These are phyloP conservation scores for Apodemia zela DNA, from an alignment of 2,888 invertebrate species.

Conservation along the genomic window DNA sequence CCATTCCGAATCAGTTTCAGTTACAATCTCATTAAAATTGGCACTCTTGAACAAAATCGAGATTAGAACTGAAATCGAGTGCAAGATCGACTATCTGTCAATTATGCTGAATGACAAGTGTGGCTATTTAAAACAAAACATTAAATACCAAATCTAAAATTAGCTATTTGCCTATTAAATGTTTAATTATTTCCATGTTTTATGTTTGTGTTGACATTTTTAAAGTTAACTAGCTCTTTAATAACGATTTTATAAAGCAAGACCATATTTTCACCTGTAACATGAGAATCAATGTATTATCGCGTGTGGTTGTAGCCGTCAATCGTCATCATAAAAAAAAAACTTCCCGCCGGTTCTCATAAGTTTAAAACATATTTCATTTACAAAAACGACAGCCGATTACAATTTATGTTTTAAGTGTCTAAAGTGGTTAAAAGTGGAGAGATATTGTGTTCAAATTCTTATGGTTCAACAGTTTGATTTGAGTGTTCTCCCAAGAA, in stretches of 20 bases:
- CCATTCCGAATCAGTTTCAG: background rate
- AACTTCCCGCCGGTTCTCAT: background rate
- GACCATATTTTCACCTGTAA: background rate
- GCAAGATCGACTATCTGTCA: background rate
- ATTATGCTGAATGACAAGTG: background rate
- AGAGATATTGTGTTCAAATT: no score
- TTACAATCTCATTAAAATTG: background rate
- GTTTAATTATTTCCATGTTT: no score
- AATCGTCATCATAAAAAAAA: background rate
- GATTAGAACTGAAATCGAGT: background rate
- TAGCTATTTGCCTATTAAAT: background rate
- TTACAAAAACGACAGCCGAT: background rate
- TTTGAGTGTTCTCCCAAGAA: background rate
- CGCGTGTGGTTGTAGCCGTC: background rate
- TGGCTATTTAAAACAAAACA: background rate
- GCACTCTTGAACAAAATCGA: background rate
- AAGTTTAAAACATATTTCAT: background rate
- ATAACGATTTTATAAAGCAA: no score
- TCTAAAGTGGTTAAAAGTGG: background rate
- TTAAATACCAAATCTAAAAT: background rate
- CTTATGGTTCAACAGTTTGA: background rate
- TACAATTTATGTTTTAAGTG: background rate
- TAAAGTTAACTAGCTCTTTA: no score
- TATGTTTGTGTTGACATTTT: no score
- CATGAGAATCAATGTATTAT: background rate